A percentile compares a stretch with the other conserved stretches of the same genome.
These are phyloP conservation scores for Amazona guildingii DNA, from an alignment of 2,113 vertebrate species.

Conservation along the genomic window DNA sequence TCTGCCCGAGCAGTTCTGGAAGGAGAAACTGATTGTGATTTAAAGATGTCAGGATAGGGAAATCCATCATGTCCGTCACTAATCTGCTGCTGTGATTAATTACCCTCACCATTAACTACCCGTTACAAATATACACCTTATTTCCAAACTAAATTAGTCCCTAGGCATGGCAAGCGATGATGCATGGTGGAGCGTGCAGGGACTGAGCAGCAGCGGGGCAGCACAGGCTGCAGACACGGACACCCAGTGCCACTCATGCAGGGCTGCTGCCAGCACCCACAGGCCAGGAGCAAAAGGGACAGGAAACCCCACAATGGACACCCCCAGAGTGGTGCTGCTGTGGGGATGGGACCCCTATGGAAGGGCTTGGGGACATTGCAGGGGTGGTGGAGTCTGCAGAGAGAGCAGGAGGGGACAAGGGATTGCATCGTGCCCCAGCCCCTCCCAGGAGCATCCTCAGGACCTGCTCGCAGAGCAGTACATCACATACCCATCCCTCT, in stretches of 20 bases:
- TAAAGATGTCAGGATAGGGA: not conserved
- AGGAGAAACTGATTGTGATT: not conserved
- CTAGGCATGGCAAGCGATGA: not conserved
- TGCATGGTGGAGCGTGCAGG: not conserved
- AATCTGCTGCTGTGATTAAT: conserved; percentile 34
- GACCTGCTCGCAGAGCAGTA: not conserved
- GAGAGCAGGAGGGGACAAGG: not conserved
- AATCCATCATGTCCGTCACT: not conserved
- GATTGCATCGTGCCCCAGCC: not conserved
- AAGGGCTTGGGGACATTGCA: not conserved
- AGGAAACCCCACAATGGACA: accelerated
- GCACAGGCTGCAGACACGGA: not conserved
- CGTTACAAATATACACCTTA: not conserved
- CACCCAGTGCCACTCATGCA: accelerated
- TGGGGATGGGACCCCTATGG: accelerated
- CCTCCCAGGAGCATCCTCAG: not conserved
- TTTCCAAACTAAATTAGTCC: not conserved
- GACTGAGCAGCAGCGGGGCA: not conserved
- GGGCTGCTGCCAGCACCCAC: not conserved
- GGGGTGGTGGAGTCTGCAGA: not conserved
- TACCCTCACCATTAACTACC: not conserved
- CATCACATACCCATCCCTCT: not conserved
- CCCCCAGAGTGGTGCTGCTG: not conserved
- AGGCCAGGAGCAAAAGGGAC: not conserved
- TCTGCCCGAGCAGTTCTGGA: not conserved